Conservation (phyloP, 2,113 vertebrate genomes). For the Mustela nigripes region DNA sequence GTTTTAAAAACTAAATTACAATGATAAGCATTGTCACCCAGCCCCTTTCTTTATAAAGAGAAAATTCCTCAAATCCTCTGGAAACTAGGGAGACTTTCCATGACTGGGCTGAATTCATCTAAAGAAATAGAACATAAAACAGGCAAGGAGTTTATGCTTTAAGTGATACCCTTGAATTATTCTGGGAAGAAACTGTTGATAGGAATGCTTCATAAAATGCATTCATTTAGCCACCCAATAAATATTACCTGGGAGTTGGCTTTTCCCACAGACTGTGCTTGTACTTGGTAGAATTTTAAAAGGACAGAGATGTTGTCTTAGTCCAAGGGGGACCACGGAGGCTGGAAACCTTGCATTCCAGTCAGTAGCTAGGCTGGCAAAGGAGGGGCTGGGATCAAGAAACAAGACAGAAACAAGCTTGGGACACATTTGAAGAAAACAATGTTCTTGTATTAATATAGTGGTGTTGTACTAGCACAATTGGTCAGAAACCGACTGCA, state of each 20-base stretch:
- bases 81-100: neutral
- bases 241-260: neutral
- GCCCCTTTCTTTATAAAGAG: constrained; percentile 13
- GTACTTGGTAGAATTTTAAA: neutral
- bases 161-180: neutral
- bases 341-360: neutral
- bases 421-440: constrained; percentile 41
- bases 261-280: neutral
- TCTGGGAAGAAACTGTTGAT: neutral
- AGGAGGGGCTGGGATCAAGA: neutral
- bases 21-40: neutral
- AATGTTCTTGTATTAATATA: neutral
- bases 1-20: constrained; percentile 18
- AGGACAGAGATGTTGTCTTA: neutral
- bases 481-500: neutral
- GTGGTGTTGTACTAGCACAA: neutral
- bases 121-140: neutral
- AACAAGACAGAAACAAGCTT: neutral
- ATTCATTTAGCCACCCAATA: neutral
- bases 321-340: neutral
- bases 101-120: neutral
- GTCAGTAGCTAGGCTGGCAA: neutral
- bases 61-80: constrained; percentile 9
- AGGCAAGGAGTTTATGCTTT: neutral
- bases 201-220: neutral